Conservation (phyloP, 2,113 vertebrate genomes). For the Hyperopisus bebe region DNA sequence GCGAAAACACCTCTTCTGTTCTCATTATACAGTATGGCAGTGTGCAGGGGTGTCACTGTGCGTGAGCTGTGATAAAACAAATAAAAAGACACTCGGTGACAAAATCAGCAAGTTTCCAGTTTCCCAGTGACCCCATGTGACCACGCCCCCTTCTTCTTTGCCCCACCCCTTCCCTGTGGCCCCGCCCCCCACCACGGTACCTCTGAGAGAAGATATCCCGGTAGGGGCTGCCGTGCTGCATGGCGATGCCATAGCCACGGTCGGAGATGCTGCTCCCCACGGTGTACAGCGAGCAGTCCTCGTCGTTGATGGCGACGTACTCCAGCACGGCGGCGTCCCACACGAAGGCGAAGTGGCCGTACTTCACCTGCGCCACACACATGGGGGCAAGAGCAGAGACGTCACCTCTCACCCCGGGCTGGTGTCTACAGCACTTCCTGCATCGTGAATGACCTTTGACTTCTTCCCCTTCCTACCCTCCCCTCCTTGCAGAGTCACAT, state of each 20-base stretch:
- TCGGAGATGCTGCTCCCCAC: conserved; percentile 80
- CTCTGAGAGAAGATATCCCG: conserved; percentile 94
- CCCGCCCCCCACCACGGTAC: conserved; percentile 52
- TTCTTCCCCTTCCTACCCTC: neutral
- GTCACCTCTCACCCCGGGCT: neutral
- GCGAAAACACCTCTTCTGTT: conserved; percentile 4
- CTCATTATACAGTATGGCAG: neutral
- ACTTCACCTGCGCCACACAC: conserved; percentile 74
- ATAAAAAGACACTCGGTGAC: neutral
- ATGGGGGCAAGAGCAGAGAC: neutral
- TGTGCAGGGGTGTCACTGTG: neutral
- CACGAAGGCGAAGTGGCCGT: conserved; percentile 90
- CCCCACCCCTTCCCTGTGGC: neutral
- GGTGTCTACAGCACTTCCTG: neutral
- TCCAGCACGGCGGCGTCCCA: conserved; percentile 96
- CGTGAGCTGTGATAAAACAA: neutral
- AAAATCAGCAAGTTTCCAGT: neutral
- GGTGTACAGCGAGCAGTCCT: conserved; percentile 91
- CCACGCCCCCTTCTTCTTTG: neutral
- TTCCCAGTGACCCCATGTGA: neutral
- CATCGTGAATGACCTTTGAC: neutral
- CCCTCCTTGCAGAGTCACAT: neutral
- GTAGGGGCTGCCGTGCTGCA: conserved; percentile 96
- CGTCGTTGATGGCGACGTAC: conserved; percentile 90
- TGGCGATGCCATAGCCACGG: conserved; percentile 89